A percentile compares a stretch with the other conserved stretches of the same genome.
Evolutionary conservation across 2,888 invertebrate species (phyloP).

Genomic region (Metalampra italica): DNA sequence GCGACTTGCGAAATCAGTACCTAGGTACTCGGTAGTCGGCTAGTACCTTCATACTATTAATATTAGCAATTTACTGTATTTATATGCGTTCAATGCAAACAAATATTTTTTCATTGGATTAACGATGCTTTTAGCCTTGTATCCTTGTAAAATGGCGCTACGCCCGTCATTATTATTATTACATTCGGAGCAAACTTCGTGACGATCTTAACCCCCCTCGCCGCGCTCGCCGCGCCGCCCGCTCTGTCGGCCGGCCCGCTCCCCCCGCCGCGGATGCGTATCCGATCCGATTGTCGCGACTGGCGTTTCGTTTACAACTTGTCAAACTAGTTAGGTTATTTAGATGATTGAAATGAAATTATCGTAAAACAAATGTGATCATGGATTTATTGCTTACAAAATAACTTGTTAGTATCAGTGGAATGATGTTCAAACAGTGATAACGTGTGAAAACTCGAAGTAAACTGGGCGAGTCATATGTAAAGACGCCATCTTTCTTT

Average conservation of each 20-base stretch:
- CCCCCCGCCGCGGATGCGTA: slow-evolving; percentile 70
- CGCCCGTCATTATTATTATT: slow-evolving; percentile 72
- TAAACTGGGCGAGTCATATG: slow-evolving; percentile 72
- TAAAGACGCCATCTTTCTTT: slow-evolving; percentile 80
- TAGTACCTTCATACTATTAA: slow-evolving; percentile 10
- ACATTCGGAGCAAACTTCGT: slow-evolving; percentile 76
- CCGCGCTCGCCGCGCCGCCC: slow-evolving; percentile 36
- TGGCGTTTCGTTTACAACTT: slow-evolving; percentile 73
- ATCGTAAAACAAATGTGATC: slow-evolving; percentile 29
- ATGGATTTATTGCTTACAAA: slow-evolving; percentile 37
- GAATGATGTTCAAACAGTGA: slow-evolving; percentile 28
- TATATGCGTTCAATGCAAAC: slow-evolving; percentile 21
- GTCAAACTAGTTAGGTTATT: slow-evolving; percentile 78
- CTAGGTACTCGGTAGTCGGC: slow-evolving; percentile 4
- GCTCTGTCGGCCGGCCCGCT: slow-evolving; percentile 41
- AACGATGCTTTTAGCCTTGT: slow-evolving; percentile 70
- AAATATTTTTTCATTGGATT: slow-evolving; percentile 45
- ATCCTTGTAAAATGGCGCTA: slow-evolving; percentile 78
- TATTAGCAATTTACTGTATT: slow-evolving; percentile 16
- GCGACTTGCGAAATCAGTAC: slow-evolving; percentile 37
- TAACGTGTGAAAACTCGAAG: slow-evolving; percentile 38
- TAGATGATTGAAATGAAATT: slow-evolving; percentile 45
- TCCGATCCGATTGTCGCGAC: slow-evolving; percentile 69
- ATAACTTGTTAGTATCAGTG: slow-evolving; percentile 50
- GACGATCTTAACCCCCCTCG: slow-evolving; percentile 70